phyloP scores from a whole-genome alignment of 1,140 invertebrate genomes.

The Ostrea denselamellosa region DNA sequence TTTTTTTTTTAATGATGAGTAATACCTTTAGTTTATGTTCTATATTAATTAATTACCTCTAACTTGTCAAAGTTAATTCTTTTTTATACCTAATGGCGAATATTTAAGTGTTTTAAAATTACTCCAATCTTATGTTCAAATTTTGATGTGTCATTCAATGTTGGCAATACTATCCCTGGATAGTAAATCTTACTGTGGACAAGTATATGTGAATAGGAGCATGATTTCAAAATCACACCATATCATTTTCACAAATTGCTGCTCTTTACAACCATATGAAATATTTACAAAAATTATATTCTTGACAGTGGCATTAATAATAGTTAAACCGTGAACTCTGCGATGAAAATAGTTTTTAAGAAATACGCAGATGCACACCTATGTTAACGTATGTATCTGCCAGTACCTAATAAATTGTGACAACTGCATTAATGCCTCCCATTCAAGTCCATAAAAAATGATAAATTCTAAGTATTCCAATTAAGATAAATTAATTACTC shows the following conservation, averaged over 20 bases:
- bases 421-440: constrained; percentile 14
- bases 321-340: neutral
- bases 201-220: neutral
- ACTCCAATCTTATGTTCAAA: neutral
- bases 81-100: neutral
- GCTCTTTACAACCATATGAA: constrained; percentile 1
- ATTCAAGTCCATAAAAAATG: constrained; percentile 4
- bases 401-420: constrained; percentile 5
- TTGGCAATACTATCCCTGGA: neutral
- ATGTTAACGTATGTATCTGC: neutral
- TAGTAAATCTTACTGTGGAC: neutral
- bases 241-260: constrained; percentile 17
- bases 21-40: neutral
- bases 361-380: neutral
- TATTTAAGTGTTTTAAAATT: neutral
- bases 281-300: neutral
- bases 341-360: neutral
- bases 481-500: constrained; percentile 22
- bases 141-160: neutral
- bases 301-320: neutral
- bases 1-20: neutral
- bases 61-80: neutral
- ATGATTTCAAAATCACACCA: constrained; percentile 5
- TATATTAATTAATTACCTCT: neutral
- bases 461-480: neutral